phyloP scores from a whole-genome alignment of 2,113 vertebrate genomes.

The Chinchilla lanigera region DNA sequence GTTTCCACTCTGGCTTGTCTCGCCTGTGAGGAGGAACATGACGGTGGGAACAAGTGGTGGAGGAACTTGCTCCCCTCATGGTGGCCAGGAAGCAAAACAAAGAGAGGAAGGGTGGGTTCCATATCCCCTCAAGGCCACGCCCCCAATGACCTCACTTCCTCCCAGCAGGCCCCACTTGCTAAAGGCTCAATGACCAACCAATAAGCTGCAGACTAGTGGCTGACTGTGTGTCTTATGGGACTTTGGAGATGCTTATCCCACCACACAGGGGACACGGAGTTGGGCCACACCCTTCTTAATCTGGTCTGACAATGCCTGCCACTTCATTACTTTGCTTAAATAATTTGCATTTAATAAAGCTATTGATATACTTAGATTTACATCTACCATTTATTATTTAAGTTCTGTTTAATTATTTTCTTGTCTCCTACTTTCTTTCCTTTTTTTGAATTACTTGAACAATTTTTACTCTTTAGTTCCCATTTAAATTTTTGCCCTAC shows the following conservation, averaged over 20 bases:
- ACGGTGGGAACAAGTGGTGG: too few relatives aligned
- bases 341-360: not conserved
- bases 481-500: not conserved
- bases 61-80: not conserved
- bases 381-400: rapidly evolving
- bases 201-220: not conserved
- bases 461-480: not conserved
- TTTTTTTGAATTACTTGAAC: not conserved
- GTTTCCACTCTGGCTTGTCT: too few relatives aligned
- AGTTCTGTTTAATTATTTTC: not conserved
- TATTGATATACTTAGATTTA: rapidly evolving
- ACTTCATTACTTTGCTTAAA: too few relatives aligned
- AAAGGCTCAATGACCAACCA: not conserved
- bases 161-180: not conserved
- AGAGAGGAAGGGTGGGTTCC: rapidly evolving
- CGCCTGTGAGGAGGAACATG: not conserved
- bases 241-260: not conserved
- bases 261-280: rapidly evolving
- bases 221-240: too few relatives aligned
- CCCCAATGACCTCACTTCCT: not conserved
- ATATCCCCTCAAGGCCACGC: not conserved
- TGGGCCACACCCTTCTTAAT: rapidly evolving
- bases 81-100: not conserved
- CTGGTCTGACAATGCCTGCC: rapidly evolving
- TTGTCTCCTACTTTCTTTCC: not conserved